Conservation (phyloP, 2,888 invertebrate species). For the Macrophya alboannulata region DNA sequence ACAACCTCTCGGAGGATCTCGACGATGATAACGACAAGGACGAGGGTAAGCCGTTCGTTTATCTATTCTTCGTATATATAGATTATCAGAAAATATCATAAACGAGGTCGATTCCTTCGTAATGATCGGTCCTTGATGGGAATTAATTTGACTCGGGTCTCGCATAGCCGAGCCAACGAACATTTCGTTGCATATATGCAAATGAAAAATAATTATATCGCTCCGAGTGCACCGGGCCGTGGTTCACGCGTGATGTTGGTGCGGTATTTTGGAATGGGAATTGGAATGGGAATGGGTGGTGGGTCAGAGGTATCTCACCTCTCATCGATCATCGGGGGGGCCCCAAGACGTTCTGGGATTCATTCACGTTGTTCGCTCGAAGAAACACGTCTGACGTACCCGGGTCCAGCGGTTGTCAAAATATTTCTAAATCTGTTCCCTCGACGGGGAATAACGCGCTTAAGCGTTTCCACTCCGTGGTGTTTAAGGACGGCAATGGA, state of each 20-base stretch:
- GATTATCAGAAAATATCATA: neutral
- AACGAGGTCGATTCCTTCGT: neutral
- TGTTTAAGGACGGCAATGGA: neutral
- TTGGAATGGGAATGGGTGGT: slow-evolving; percentile 60
- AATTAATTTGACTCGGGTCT: slow-evolving; percentile 1
- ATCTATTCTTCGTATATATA: neutral
- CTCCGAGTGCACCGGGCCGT: slow-evolving; percentile 69
- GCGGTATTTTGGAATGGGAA: slow-evolving; percentile 5
- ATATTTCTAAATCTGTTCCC: slow-evolving; percentile 45
- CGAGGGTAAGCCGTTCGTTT: slow-evolving; percentile 84
- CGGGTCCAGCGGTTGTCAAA: slow-evolving; percentile 64
- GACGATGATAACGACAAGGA: slow-evolving; percentile 93
- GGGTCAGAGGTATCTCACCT: slow-evolving; percentile 70
- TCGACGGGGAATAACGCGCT: neutral
- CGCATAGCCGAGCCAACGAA: neutral
- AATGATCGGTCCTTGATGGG: neutral
- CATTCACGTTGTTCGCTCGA: slow-evolving; percentile 66
- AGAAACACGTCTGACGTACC: slow-evolving; percentile 59
- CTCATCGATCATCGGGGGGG: slow-evolving; percentile 78
- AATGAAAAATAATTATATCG: slow-evolving; percentile 78
- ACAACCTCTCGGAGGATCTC: slow-evolving; percentile 93
- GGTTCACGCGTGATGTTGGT: slow-evolving; percentile 9
- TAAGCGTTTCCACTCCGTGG: neutral
- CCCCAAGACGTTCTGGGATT: slow-evolving; percentile 72
- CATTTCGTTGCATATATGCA: slow-evolving; percentile 57